phyloP scores from a whole-genome alignment of 1,140 invertebrate genomes.

The Drosophila punjabiensis region DNA sequence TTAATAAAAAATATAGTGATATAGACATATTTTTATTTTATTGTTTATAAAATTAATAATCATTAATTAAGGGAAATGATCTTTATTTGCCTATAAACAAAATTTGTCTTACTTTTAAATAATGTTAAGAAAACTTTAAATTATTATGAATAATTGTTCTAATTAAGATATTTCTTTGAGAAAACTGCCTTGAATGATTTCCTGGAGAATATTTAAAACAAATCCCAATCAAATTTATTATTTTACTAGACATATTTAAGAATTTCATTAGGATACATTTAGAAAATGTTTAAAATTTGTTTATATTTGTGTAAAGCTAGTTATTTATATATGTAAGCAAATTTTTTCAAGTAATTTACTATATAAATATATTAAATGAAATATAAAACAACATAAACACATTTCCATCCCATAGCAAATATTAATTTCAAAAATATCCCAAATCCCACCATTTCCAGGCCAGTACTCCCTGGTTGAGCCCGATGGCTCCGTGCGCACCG shows the following conservation, averaged over 20 bases:
- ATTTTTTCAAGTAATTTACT: neutral
- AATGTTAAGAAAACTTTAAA: neutral
- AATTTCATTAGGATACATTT: too few species aligned
- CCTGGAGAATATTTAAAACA: too few species aligned
- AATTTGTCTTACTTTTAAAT: neutral
- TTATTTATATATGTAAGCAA: neutral
- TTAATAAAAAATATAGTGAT: neutral
- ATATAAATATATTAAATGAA: neutral
- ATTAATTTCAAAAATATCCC: too few species aligned
- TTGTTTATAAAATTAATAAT: neutral
- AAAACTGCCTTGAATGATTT: too few species aligned
- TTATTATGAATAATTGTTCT: neutral
- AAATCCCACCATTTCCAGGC: constrained; percentile 48
- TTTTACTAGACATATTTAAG: too few species aligned
- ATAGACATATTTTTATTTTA: neutral
- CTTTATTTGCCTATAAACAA: too few species aligned
- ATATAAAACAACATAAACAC: neutral
- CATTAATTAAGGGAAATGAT: neutral
- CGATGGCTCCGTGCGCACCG: constrained; percentile 87
- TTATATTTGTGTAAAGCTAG: neutral
- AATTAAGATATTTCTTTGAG: neutral
- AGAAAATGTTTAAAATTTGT: neutral
- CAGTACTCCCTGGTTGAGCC: constrained; percentile 88
- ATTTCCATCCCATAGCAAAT: too few species aligned
- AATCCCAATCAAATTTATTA: too few species aligned